A percentile compares a stretch with the other conserved stretches of the same genome.
These are phyloP conservation scores for Hypselothyrea guttata DNA, from an alignment of 2,888 invertebrate genomes.

Conservation along the genomic window DNA sequence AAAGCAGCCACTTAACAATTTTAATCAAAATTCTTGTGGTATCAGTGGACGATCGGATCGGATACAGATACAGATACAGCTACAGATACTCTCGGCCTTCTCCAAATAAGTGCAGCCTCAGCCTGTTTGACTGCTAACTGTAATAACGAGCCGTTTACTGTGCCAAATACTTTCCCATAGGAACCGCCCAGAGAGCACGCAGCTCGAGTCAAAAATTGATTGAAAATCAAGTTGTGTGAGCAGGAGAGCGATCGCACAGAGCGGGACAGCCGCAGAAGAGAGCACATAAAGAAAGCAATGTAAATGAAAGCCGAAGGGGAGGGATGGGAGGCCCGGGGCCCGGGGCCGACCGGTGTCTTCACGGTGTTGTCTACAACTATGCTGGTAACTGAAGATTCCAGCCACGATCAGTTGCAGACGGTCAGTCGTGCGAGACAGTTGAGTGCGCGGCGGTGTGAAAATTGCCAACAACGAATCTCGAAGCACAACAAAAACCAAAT, in stretches of 20 bases:
- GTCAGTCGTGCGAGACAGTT: slow-evolving; percentile 80
- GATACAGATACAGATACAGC: no score
- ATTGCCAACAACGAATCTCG: slow-evolving; percentile 59
- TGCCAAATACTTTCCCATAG: slow-evolving; percentile 74
- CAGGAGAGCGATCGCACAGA: slow-evolving; percentile 3
- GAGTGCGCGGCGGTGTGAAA: slow-evolving; percentile 77
- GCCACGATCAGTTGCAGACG: slow-evolving; percentile 80
- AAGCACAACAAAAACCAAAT: slow-evolving; percentile 48
- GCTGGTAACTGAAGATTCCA: slow-evolving; percentile 78
- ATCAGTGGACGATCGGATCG: not conserved
- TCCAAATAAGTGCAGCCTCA: not conserved
- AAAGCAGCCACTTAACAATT: no score
- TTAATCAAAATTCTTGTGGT: not conserved
- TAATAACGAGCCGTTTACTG: slow-evolving; percentile 70
- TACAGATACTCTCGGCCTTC: not conserved
- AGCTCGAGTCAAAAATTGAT: slow-evolving; percentile 50
- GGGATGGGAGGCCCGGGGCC: not conserved
- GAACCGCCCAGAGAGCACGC: slow-evolving; percentile 52
- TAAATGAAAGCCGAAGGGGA: slow-evolving; percentile 41
- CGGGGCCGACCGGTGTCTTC: slow-evolving; percentile 23
- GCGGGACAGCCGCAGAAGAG: slow-evolving; percentile 22
- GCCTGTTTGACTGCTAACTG: slow-evolving; percentile 61
- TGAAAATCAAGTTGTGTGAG: slow-evolving; percentile 52
- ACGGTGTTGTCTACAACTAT: slow-evolving; percentile 59
- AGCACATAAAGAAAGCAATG: slow-evolving; percentile 61